Conservation (phyloP, 2,113 vertebrate genomes). For the Datnioides undecimradiatus region DNA sequence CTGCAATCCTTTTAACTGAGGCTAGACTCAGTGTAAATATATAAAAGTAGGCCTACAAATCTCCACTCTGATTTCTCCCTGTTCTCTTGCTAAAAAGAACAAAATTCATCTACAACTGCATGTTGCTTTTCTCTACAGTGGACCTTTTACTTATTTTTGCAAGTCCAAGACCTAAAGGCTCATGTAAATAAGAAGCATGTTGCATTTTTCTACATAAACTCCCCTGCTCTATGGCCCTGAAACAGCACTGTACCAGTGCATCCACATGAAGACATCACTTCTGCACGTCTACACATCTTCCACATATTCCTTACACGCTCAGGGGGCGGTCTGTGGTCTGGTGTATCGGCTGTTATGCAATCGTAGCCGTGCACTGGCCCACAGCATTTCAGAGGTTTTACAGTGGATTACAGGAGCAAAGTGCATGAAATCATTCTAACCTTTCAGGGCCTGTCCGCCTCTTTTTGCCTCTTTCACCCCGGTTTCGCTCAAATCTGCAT, state of each 20-base stretch:
- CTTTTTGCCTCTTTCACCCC: constrained; percentile 90
- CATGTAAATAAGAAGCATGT: background rate
- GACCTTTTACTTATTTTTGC: background rate
- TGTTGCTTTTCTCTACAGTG: background rate
- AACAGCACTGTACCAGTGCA: background rate
- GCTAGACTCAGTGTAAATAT: background rate
- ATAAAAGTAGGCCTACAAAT: background rate
- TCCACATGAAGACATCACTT: constrained; percentile 16
- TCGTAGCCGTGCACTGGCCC: background rate
- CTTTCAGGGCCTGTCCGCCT: constrained; percentile 90
- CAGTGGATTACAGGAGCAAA: background rate
- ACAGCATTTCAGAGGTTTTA: background rate
- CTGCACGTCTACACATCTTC: constrained; percentile 44
- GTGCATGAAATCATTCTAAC: constrained; percentile 26
- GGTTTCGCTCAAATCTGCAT: constrained; percentile 92
- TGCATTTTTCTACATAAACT: background rate
- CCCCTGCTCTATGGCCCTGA: background rate
- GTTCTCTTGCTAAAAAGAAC: background rate
- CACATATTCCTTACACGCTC: background rate
- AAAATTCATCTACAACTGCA: background rate
- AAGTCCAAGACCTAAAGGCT: background rate
- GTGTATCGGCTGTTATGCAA: constrained; percentile 45
- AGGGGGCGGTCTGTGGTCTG: constrained; percentile 3
- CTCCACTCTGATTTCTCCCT: background rate
- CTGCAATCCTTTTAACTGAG: background rate